phyloP scores from a whole-genome alignment of 2,113 vertebrate species.

The Pitta sordida region DNA sequence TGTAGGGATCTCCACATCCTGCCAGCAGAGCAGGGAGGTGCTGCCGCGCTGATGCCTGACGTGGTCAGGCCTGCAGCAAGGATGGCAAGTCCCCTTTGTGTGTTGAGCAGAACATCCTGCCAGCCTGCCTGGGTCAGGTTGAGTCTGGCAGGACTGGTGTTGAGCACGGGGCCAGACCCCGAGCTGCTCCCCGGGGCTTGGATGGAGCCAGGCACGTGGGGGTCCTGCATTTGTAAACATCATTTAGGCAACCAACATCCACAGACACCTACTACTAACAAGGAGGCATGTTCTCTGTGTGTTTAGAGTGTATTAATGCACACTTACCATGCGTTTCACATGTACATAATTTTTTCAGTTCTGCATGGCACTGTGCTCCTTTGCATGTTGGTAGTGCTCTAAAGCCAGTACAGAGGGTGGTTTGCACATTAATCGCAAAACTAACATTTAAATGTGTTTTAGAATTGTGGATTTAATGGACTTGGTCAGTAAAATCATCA shows the following conservation, averaged over 20 bases:
- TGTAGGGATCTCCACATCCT: neutral
- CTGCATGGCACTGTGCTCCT: conserved; percentile 60
- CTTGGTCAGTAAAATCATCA: conserved; percentile 70
- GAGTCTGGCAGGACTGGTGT: neutral
- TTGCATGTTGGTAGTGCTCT: conserved; percentile 70
- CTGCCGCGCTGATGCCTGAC: neutral
- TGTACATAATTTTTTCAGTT: conserved; percentile 60
- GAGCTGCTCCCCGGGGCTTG: neutral
- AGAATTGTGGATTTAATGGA: conserved; percentile 72
- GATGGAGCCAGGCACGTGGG: rapidly evolving
- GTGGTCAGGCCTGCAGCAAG: neutral
- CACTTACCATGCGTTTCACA: conserved; percentile 24
- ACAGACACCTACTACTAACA: conserved; percentile 57
- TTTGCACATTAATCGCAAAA: conserved; percentile 55
- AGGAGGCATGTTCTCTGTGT: conserved; percentile 59
- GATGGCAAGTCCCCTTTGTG: neutral
- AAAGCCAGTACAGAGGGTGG: conserved; percentile 55
- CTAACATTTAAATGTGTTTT: conserved; percentile 73
- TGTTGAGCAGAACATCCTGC: neutral
- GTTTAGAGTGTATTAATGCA: conserved; percentile 54
- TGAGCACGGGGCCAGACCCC: neutral
- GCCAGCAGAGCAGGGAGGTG: neutral
- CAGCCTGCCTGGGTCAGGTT: neutral
- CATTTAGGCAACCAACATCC: neutral
- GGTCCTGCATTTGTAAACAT: neutral